Percentiles rank a stretch among this genome's conserved stretches.
Evolutionary conservation across 2,888 invertebrate species (phyloP).

Genomic region (Andrena haemorrhoa): DNA sequence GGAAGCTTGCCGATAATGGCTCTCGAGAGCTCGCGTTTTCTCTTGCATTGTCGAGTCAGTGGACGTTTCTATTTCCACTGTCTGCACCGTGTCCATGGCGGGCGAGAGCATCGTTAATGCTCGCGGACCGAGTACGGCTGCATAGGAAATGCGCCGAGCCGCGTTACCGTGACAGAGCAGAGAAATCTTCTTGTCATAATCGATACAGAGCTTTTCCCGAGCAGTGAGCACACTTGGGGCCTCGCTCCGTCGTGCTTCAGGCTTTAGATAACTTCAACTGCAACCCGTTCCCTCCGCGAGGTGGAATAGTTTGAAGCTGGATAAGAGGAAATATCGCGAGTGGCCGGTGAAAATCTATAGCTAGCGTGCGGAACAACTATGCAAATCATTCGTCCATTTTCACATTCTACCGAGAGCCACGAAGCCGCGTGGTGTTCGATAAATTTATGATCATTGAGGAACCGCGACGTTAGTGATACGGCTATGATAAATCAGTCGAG

Average conservation of each 20-base stretch:
- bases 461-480: conserved; percentile 34
- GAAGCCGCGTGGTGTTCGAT: conserved; percentile 22
- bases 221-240: not conserved
- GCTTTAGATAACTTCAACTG: not conserved
- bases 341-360: conserved; percentile 34
- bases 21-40: conserved; percentile 60
- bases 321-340: not conserved
- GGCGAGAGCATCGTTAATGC: conserved; percentile 36
- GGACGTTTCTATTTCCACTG: conserved; percentile 65
- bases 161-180: conserved; percentile 8
- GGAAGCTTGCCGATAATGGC: conserved; percentile 57
- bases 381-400: conserved; percentile 35
- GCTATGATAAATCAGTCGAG: conserved; percentile 55
- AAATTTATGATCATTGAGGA: conserved; percentile 43
- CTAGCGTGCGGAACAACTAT: conserved; percentile 3
- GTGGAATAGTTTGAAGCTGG: too few relatives aligned
- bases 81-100: conserved; percentile 27
- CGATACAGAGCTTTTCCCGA: conserved; percentile 8
- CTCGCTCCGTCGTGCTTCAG: not conserved
- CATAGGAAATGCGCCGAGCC: not conserved
- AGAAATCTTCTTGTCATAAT: conserved; percentile 30
- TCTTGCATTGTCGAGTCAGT: conserved; percentile 59
- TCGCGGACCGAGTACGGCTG: not conserved
- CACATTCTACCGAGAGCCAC: conserved; percentile 14
- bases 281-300: too few relatives aligned